phyloP scores from a whole-genome alignment of 2,888 invertebrate genomes.

The Hirtodrosophila cameraria region DNA sequence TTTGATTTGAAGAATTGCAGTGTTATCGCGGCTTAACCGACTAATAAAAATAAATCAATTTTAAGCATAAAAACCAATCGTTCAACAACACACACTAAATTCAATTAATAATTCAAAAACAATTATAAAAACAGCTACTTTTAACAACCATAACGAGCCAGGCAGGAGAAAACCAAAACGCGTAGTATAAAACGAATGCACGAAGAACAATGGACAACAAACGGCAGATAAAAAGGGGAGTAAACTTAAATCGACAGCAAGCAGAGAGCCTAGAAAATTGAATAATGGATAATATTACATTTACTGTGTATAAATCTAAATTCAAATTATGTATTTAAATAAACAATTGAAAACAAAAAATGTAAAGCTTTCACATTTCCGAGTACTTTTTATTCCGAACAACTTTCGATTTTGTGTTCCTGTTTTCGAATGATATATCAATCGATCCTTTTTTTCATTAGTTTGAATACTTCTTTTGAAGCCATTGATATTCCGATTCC shows the following conservation, averaged over 20 bases:
- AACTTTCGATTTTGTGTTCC: no score
- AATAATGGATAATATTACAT: constrained; percentile 64
- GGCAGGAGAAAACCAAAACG: constrained; percentile 21
- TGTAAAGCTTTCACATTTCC: no score
- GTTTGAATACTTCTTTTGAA: no score
- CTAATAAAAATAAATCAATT: constrained; percentile 74
- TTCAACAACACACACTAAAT: constrained; percentile 52
- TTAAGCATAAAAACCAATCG: constrained; percentile 63
- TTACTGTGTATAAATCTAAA: constrained; percentile 71
- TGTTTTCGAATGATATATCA: no score
- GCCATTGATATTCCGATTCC: no score
- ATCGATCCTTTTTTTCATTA: no score
- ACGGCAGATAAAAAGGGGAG: constrained; percentile 23
- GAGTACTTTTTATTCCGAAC: no score
- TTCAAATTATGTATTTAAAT: constrained; percentile 78
- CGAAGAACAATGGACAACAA: constrained; percentile 16
- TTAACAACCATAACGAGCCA: constrained; percentile 27
- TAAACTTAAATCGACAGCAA: constrained; percentile 28
- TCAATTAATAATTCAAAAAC: constrained; percentile 19
- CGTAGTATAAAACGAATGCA: constrained; percentile 13
- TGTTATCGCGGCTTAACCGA: constrained; percentile 73
- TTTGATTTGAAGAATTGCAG: constrained; percentile 73
- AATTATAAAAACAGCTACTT: constrained; percentile 23
- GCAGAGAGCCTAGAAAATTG: constrained; percentile 64
- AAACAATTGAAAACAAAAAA: constrained; percentile 66